Evolutionary conservation across 1,140 invertebrate genomes (phyloP), one percentile per base, ranked within the genome.

Genomic region (Vanessa atalanta): DNA sequence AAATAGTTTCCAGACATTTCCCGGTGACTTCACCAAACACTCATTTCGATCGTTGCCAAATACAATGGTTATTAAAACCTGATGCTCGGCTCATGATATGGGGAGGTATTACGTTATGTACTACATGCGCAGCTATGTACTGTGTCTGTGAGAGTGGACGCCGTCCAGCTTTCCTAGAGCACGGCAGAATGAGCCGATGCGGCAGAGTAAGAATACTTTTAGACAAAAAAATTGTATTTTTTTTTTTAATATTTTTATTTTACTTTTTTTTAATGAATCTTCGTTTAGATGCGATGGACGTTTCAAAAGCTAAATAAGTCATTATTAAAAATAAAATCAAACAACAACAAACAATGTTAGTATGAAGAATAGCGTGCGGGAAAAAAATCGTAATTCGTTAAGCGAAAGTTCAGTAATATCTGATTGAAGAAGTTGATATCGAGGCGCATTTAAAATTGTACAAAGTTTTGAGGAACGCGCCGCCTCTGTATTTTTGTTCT

Each of bases 41-140:
- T 91, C 88, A 92, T 90, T 90, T 89, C 88, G 85, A 91, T 92
- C 89, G 86, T 83, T 88, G 85, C 88, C 88, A 91, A 92, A 92
- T 90, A 92, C 90, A 92, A 92, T 92, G 89, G 90, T 90, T 92
- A 91, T 90, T 90, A 91, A 90, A 90, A 89, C 86, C 80, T 85
- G 83, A 85, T 86, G 83, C 83, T 79, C 75, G 83, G 79, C 82
- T 84, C 81, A 84, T 88, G 85, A 86, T 90, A 86, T 79, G 83
- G 79, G 82, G 83, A 80, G 78, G 83, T 83, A 87, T 82, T 87
- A 85, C 78, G 67, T 57, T 75, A 75, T 75, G 69, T 64, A 65
- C 51, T 63, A 26, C 67, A 79, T 83, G 70, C 79, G 65, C 37
- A 43, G 37, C 65, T 71, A 63, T 86, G 69, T 70, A 70, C 70